phyloP scores from a whole-genome alignment of 2,888 invertebrate genomes.

The Ennomos fuscantarius region DNA sequence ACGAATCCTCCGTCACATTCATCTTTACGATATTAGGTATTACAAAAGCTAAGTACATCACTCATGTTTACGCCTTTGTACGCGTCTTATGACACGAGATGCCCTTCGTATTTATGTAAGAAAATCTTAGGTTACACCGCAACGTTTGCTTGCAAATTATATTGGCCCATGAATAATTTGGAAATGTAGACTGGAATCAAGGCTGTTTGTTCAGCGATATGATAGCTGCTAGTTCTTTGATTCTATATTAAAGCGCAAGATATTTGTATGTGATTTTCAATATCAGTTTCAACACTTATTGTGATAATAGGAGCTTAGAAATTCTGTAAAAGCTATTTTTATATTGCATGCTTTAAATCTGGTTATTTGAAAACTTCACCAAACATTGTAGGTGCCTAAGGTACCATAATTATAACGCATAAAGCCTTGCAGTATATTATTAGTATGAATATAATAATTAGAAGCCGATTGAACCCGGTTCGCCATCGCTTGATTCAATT shows the following conservation, averaged over 20 bases:
- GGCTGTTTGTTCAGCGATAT: background rate
- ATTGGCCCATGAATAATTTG: conserved; percentile 72
- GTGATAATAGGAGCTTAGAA: too few species aligned
- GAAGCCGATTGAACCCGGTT: conserved; percentile 69
- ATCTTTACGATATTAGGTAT: conserved; percentile 75
- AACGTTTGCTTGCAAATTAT: conserved; percentile 74
- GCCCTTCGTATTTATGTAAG: conserved; percentile 72
- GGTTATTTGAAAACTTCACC: background rate
- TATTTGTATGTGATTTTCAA: too few species aligned
- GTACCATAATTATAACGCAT: conserved; percentile 17
- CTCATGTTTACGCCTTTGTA: conserved; percentile 78
- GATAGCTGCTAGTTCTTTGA: too few species aligned
- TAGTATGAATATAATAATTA: conserved; percentile 76
- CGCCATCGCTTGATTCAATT: conserved; percentile 76
- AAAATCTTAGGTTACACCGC: conserved; percentile 60
- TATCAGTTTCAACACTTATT: too few species aligned
- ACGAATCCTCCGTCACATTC: conserved; percentile 62
- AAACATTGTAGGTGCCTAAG: background rate
- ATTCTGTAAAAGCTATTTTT: too few species aligned
- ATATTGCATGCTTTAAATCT: too few species aligned
- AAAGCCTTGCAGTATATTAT: conserved; percentile 43
- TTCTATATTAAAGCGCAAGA: too few species aligned
- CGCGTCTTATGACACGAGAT: conserved; percentile 80
- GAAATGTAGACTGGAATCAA: conserved; percentile 30
- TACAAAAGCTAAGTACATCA: conserved; percentile 74